A percentile compares a stretch with the other conserved stretches of the same genome.
These are phyloP conservation scores for Scomber japonicus DNA, from an alignment of 2,113 vertebrate genomes.

Conservation along the genomic window DNA sequence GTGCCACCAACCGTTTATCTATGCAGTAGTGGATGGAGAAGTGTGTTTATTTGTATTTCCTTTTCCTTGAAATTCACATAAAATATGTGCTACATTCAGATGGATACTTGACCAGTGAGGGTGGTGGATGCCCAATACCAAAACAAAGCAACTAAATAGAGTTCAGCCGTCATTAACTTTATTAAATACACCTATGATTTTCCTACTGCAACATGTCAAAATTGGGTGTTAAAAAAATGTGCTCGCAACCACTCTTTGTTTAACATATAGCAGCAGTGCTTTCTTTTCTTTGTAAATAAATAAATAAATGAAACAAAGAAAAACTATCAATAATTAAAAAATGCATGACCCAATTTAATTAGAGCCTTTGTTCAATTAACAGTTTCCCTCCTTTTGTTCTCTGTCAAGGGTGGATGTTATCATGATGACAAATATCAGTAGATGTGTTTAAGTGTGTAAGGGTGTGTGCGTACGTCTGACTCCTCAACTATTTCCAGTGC, in stretches of 20 bases:
- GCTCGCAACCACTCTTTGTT: no score
- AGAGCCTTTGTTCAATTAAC: constrained; percentile 59
- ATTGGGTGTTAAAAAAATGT: no score
- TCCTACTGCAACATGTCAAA: not conserved
- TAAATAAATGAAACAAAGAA: constrained; percentile 50
- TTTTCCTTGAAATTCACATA: no score
- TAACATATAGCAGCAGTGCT: no score
- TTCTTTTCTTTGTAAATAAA: not conserved
- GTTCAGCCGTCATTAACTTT: no score
- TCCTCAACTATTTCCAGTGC: constrained; percentile 32
- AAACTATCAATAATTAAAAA: constrained; percentile 55
- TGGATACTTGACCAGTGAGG: no score
- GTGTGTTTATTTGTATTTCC: no score
- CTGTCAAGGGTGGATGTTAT: constrained; percentile 39
- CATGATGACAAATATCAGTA: constrained; percentile 33
- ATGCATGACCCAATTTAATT: constrained; percentile 57
- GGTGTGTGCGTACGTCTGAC: constrained; percentile 15
- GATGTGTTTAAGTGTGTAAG: constrained; percentile 8
- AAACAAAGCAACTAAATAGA: not conserved
- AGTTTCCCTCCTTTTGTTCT: constrained; percentile 39
- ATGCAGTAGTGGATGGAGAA: no score
- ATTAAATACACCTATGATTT: not conserved
- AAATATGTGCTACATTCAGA: no score
- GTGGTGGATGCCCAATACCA: not conserved
- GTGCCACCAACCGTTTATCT: no score